Conservation (phyloP, 2,888 invertebrate species). For the Drosophila anomalata region DNA sequence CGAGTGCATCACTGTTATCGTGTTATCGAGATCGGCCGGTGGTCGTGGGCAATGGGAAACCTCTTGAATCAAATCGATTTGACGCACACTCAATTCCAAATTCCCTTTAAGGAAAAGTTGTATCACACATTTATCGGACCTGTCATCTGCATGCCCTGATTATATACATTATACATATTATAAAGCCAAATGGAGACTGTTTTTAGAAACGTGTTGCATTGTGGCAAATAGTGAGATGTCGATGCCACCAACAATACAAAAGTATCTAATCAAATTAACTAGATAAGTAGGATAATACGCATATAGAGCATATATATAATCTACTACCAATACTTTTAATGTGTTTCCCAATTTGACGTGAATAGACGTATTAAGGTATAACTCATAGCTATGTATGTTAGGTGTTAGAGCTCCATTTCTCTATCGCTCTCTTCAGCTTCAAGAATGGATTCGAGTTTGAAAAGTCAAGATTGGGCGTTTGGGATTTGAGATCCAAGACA, state of each 20-base stretch:
- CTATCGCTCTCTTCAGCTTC: constrained; percentile 22
- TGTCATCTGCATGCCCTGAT: constrained; percentile 73
- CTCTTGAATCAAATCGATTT: constrained; percentile 41
- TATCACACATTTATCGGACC: constrained; percentile 71
- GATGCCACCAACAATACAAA: constrained; percentile 29
- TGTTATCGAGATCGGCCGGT: constrained; percentile 11
- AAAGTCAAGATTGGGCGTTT: not conserved
- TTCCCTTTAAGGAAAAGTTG: constrained; percentile 57
- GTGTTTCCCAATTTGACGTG: constrained; percentile 53
- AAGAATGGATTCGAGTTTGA: constrained; percentile 3
- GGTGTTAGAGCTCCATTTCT: constrained; percentile 14
- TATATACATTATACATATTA: constrained; percentile 14
- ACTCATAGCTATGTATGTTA: constrained; percentile 17
- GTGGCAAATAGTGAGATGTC: not conserved
- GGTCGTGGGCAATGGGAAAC: constrained; percentile 12
- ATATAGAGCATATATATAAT: constrained; percentile 51
- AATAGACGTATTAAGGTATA: constrained; percentile 33
- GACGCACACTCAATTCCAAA: constrained; percentile 42
- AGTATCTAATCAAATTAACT: constrained; percentile 48
- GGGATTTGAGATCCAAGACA: constrained; percentile 14
- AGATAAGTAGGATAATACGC: constrained; percentile 28
- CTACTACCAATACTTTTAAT: constrained; percentile 52
- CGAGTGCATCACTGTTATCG: constrained; percentile 12
- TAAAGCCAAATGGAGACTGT: constrained; percentile 53
- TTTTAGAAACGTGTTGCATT: constrained; percentile 43